A percentile compares a stretch with the other conserved stretches of the same genome.
Conservation (phyloP, 92 coral and sea anemone species). For the Pocillopora meandrina region DNA sequence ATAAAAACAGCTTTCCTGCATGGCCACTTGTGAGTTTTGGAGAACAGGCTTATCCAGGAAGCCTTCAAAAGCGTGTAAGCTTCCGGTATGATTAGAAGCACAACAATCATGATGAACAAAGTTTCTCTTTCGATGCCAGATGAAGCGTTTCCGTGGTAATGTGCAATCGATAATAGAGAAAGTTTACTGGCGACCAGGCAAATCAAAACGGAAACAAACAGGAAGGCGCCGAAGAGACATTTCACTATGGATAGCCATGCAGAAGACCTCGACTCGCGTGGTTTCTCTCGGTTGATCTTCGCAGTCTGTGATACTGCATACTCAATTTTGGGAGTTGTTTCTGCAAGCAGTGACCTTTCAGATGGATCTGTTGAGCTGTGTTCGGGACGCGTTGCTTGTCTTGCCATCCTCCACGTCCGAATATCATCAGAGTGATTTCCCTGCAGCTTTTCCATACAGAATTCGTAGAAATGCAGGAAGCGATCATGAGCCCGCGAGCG, state of each 20-base stretch:
- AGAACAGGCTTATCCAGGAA: slow-evolving; percentile 57
- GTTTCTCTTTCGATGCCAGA: slow-evolving; percentile 39
- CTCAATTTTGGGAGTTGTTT: slow-evolving; percentile 6
- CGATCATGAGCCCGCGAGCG: slow-evolving; percentile 28
- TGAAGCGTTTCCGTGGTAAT: not conserved
- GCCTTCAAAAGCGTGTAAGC: slow-evolving; percentile 56
- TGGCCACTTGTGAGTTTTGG: slow-evolving; percentile 78
- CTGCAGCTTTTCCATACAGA: not conserved
- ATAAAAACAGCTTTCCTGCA: slow-evolving; percentile 61
- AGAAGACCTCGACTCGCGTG: slow-evolving; percentile 69
- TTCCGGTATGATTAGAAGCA: slow-evolving; percentile 85
- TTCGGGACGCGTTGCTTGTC: not conserved
- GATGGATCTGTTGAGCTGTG: slow-evolving; percentile 14
- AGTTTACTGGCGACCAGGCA: slow-evolving; percentile 89
- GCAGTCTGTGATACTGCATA: slow-evolving; percentile 67
- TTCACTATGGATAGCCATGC: slow-evolving; percentile 66
- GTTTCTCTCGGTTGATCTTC: slow-evolving; percentile 59
- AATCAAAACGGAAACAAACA: slow-evolving; percentile 59
- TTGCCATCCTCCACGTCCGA: not conserved
- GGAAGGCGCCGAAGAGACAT: slow-evolving; percentile 70
- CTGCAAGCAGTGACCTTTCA: slow-evolving; percentile 9
- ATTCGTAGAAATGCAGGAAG: slow-evolving; percentile 37
- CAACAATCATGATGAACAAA: slow-evolving; percentile 75
- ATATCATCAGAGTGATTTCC: no score
- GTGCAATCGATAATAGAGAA: slow-evolving; percentile 68